Conservation (phyloP, 35 echinoderm and acorn worm genomes). For the Patiria miniata region DNA sequence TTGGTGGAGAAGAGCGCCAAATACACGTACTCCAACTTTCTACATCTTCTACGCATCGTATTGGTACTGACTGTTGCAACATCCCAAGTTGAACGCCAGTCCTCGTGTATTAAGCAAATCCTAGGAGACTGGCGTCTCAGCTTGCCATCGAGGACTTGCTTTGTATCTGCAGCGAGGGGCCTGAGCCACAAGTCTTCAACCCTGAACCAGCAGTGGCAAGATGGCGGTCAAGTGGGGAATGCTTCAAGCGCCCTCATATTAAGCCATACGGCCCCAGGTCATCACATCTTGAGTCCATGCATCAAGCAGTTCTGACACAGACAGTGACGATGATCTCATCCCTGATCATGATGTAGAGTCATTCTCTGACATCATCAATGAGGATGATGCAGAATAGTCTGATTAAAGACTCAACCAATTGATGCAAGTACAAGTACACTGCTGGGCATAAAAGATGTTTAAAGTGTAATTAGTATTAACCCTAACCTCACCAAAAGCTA, state of each 20-base stretch:
- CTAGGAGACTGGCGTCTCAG: constrained; percentile 58
- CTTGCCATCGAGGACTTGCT: constrained; percentile 59
- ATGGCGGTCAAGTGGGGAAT: not conserved
- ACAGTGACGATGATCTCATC: too few species aligned
- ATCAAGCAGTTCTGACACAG: not conserved
- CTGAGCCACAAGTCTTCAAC: constrained; percentile 31
- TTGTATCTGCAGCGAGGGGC: constrained; percentile 47
- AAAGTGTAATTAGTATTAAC: too few species aligned
- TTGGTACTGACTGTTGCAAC: constrained; percentile 51
- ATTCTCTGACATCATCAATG: too few species aligned
- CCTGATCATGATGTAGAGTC: too few species aligned
- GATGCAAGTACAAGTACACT: too few species aligned
- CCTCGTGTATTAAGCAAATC: constrained; percentile 44
- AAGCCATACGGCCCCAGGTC: not conserved
- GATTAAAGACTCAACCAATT: too few species aligned
- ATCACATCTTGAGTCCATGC: not conserved
- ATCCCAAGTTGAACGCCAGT: constrained; percentile 50
- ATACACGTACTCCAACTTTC: constrained; percentile 37
- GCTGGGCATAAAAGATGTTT: too few species aligned
- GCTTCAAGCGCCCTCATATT: not conserved
- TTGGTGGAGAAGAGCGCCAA: not conserved
- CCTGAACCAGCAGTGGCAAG: constrained; percentile 32
- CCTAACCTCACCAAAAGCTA: too few species aligned
- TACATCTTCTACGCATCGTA: constrained; percentile 38
- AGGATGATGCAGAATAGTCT: too few species aligned